Evolutionary conservation across 2,797 vertebrate species (phyloP), one percentile per base, ranked within the genome.

Genomic region (Aphelocoma californica): DNA sequence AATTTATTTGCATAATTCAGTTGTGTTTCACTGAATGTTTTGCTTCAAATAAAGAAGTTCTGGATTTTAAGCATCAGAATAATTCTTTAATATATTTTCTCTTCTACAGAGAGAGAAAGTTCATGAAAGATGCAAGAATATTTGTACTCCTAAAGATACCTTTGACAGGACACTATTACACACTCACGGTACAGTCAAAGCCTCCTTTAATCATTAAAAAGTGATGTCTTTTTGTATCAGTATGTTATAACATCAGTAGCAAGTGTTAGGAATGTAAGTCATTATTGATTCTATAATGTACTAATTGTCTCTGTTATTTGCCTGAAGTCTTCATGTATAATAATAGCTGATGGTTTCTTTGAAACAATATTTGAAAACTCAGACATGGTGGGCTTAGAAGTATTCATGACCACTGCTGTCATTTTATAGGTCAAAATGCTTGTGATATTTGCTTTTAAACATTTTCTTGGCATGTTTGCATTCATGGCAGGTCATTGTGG

Each of bases 101-200:
- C 24, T 96, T 87, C 95, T 97, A 38, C 95, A 99, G 99, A 98
- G 98, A 97, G 99, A 99, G 97, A 98, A 98, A 96, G 98, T 98
- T 98, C 99, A 99, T 62, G 99, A 99, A 88, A 98, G 98, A 88
- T 99, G 98, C 97, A 99, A 99, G 98, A 98, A 94, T 66, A 98
- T 99, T 97, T 99, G 98, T 98, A 98, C 98, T 86, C 97, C 97
- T 96, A 99, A 99, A 98, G 99, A 99, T 84, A 98, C 98, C 40
- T 98, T 98, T 66, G 98, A 99, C 50, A 97, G 98, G 18, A 97
- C 98, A 94, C 95, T 99, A 91, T 98, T 98, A 95, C 97, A 98
- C 93, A 98, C 98, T 95, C 98, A 99, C 26, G 99, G 99, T 99
- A 98, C 72, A 95, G 70, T 95, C 40, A 45, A 88, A 61, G 71